Percentiles rank a stretch among this genome's conserved stretches.
Evolutionary conservation across 2,113 vertebrate genomes (phyloP).

Genomic region (Tonatia bakeri): DNA sequence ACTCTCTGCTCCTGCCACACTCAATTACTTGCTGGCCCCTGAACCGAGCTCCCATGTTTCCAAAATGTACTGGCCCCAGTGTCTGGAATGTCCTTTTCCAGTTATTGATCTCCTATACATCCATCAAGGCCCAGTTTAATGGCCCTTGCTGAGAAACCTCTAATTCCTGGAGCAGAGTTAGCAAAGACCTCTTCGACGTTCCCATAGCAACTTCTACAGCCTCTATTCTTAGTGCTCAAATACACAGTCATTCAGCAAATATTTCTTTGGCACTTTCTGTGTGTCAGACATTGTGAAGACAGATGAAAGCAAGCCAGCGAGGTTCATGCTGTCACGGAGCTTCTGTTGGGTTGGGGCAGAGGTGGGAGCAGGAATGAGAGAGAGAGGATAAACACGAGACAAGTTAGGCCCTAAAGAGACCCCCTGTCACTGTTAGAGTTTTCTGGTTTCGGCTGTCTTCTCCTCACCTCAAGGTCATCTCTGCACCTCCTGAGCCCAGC

Average conservation of each 20-base stretch:
- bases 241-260: constrained; percentile 15
- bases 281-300: not conserved
- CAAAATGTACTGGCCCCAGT: constrained; percentile 43
- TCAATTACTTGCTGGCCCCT: not conserved
- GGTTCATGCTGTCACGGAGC: not conserved
- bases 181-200: not conserved
- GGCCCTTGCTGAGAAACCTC: constrained; percentile 46
- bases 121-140: constrained; percentile 48
- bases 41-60: constrained; percentile 39
- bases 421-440: not conserved
- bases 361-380: not conserved
- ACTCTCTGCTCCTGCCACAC: not conserved
- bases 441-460: not conserved
- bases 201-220: not conserved
- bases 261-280: constrained; percentile 23
- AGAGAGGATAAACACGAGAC: not conserved
- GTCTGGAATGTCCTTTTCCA: constrained; percentile 37
- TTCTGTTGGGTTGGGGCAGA: not conserved
- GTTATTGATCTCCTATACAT: constrained; percentile 48
- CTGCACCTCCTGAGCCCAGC: not conserved
- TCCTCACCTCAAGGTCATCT: not conserved
- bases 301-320: constrained; percentile 10
- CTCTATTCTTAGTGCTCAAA: not conserved
- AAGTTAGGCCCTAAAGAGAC: not conserved
- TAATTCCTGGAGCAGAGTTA: constrained; percentile 25